Conservation (phyloP, 2,113 vertebrate genomes). For the Ammodytes dubius region DNA sequence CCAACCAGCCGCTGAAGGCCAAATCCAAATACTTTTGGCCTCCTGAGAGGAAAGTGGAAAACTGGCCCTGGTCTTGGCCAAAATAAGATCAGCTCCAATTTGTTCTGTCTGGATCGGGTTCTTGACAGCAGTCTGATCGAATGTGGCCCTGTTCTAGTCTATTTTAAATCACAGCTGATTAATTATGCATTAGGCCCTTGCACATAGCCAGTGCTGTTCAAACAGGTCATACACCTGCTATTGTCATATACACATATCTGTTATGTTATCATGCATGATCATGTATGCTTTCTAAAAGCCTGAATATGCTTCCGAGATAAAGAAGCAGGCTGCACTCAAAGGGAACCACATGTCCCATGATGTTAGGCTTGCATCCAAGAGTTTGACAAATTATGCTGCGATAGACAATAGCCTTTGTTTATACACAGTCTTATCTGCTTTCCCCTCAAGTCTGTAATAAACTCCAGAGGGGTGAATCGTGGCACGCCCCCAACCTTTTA, state of each 20-base stretch:
- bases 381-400: conserved; percentile 48
- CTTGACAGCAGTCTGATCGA: background rate
- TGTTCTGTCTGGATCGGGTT: conserved; percentile 25
- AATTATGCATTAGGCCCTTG: background rate
- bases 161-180: background rate
- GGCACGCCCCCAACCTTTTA: background rate
- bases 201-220: background rate
- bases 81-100: conserved; percentile 25
- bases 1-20: background rate
- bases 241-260: conserved; percentile 20
- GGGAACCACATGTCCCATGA: conserved; percentile 28
- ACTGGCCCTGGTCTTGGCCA: background rate
- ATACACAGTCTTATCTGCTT: conserved; percentile 64
- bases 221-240: conserved; percentile 28
- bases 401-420: conserved; percentile 68
- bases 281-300: conserved; percentile 5
- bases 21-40: conserved; percentile 27
- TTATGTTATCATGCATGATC: conserved; percentile 8
- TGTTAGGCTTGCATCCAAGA: conserved; percentile 19
- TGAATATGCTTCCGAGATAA: conserved; percentile 5
- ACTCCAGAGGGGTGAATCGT: conserved; percentile 34
- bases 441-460: conserved; percentile 61
- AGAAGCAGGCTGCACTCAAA: conserved; percentile 34
- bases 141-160: background rate
- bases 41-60: conserved; percentile 52